Evolutionary conservation across 2,797 vertebrate genomes (phyloP).

Genomic region (Micromesistius poutassou): DNA sequence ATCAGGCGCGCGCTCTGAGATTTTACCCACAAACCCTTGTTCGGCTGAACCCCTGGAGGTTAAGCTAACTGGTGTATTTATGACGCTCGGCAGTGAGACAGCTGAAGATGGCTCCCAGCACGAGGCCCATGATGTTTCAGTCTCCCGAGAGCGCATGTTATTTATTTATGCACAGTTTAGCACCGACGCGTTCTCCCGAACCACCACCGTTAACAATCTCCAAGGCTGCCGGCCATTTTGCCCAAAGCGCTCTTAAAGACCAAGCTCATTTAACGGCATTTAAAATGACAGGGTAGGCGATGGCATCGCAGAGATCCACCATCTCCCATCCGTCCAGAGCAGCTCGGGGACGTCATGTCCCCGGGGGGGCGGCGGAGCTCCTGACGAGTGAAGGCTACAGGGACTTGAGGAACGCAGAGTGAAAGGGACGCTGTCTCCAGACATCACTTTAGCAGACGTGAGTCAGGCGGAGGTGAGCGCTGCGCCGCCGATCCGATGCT

Average conservation of each 20-base stretch:
- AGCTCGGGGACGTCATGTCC: neutral
- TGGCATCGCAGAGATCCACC: constrained; percentile 40
- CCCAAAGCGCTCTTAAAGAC: constrained; percentile 23
- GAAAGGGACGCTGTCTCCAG: constrained; percentile 56
- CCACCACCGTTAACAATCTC: constrained; percentile 31
- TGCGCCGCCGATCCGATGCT: constrained; percentile 57
- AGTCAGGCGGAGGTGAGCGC: constrained; percentile 56
- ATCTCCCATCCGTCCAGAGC: constrained; percentile 1
- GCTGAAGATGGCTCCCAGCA: constrained; percentile 41
- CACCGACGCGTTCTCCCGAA: constrained; percentile 31
- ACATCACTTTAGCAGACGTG: constrained; percentile 67
- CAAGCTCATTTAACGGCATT: constrained; percentile 31
- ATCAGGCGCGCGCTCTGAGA: constrained; percentile 11
- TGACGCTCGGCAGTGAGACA: constrained; percentile 41
- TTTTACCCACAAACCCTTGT: constrained; percentile 15
- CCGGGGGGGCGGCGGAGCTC: constrained; percentile 33
- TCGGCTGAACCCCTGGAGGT: constrained; percentile 20
- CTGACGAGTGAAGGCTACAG: constrained; percentile 48
- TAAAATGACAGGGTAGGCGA: constrained; percentile 25
- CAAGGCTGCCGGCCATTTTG: constrained; percentile 24
- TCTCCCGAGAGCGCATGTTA: neutral
- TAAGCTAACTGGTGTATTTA: constrained; percentile 33
- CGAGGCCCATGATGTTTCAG: constrained; percentile 1
- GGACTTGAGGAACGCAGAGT: constrained; percentile 46
- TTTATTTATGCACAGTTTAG: neutral